Evolutionary conservation across 1,140 invertebrate species (phyloP), one percentile per base, ranked within the genome.

Genomic region (Heliothis virescens): DNA sequence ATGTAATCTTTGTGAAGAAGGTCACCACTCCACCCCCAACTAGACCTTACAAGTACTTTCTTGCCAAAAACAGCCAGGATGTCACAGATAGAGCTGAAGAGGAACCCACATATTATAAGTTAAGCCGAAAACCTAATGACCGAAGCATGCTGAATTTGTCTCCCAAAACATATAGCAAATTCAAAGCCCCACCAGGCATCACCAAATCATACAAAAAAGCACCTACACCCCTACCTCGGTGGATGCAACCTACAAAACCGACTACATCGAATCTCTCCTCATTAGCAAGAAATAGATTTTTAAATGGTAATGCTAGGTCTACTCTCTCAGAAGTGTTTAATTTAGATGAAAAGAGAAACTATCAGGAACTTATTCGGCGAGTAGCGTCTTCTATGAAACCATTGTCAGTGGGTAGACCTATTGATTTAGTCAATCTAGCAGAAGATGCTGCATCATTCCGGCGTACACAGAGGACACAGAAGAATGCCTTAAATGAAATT

Each of bases 311-410:
- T 77, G 79, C 83, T 53, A 87, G 87, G 74, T 84, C 90, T 18
- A 91, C 91, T 57, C 72, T 95, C 57, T 90, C 88, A n/a, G 91
- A 93, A 88, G 88, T 94, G 71, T 94, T 95, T 77, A 94, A 94
- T 85, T 87, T 95, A 82, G 92, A 95, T 82, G 94, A 95, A 79
- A 95, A 95, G 69, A 93, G 85, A 86, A 90, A 88, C 82, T 95
- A 94, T 73, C 90, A 90, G 75, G 92, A 95, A 83, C 81, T 95
- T 55, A 95, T 95, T 41, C 91, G 82, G 47, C 86, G 85, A 80
- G 89, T 91, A 29, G 73, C 89, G 7, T 80, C 77, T 11, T 84
- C 82, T 55, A 86, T 86, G 63, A 89, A 87, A 82, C 85, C 88
- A 26, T 29, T 82, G 9, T 34, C 83, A 47, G 53, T 80, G n/a